Evolutionary conservation across 2,888 invertebrate species (phyloP), one percentile per base, ranked within the genome.

Genomic region (Lampropteryx suffumata): DNA sequence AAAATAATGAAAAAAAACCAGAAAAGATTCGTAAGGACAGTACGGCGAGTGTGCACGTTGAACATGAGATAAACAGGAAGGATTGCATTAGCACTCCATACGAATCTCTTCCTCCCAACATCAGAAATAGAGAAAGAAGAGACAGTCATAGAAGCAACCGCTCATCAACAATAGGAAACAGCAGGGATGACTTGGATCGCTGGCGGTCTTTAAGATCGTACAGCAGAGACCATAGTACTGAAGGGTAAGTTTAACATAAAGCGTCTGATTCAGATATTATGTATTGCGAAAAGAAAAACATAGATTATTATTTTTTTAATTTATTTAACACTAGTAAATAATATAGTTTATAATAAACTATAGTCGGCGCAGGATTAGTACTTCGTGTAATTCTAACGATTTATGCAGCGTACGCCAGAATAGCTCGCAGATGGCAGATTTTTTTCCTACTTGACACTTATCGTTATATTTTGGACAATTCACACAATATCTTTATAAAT

Each of bases 211-310:
- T 89, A 52, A 71, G 90, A 29, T 90, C 89, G 12, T 90, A 82
- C 44, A 91, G 90, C 68, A 77, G 91, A 56, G 91, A 91, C 65
- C 90, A 89, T 39, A 91, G 91, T 55, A 76, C 82, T 46, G 91
- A 91, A 73, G 84, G 91, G 91, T 90, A 68, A 57, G 65, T 58
- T 32, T 24, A 7, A 24, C 7, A 24, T 24, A 5, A 21, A n/a
- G n/a, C n/a, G n/a, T 17, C 17, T 3, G 17, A 2, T 17, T 17
- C 17, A 17, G 17, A 3, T 17, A 4, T 17, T 17, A n/a, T n/a
- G n/a, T n/a, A n/a, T n/a, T n/a, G n/a, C n/a, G n/a, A n/a, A n/a
- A n/a, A n/a, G n/a, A n/a, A n/a, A n/a, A n/a, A n/a, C n/a, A n/a
- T n/a, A n/a, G n/a, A n/a, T n/a, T n/a, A n/a, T n/a, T n/a, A n/a